Conservation (phyloP, 2,888 invertebrate species). For the Callinectes sapidus region DNA sequence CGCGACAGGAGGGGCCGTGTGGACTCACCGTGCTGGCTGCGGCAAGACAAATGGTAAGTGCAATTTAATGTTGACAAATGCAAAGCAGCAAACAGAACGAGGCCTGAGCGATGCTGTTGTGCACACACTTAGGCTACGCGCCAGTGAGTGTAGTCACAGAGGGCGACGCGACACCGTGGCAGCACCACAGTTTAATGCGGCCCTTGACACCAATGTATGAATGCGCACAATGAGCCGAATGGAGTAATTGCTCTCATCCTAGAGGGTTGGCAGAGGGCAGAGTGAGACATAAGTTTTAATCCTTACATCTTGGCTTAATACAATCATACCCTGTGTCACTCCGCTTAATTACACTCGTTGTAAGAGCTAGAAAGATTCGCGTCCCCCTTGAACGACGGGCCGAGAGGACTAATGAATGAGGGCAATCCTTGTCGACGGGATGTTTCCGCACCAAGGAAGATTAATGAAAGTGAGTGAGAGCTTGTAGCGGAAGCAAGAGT, state of each 20-base stretch:
- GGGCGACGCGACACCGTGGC: not conserved
- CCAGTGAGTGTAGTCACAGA: not conserved
- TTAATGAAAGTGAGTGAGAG: slow-evolving; percentile 20
- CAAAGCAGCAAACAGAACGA: slow-evolving; percentile 9
- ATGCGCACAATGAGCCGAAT: slow-evolving; percentile 17
- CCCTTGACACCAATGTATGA: slow-evolving; percentile 24
- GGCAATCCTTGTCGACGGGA: not conserved
- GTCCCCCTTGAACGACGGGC: not conserved
- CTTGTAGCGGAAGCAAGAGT: not conserved
- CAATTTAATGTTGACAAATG: slow-evolving; percentile 36
- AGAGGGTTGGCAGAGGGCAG: not conserved
- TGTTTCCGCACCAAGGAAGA: slow-evolving; percentile 13
- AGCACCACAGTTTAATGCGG: slow-evolving; percentile 5
- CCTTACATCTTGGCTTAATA: not conserved
- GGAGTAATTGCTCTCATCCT: slow-evolving; percentile 8
- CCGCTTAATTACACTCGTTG: not conserved
- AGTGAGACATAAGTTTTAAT: not conserved
- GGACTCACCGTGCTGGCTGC: slow-evolving; percentile 25
- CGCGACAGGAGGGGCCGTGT: not conserved
- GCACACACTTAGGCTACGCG: slow-evolving; percentile 23
- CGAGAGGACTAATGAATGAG: not conserved
- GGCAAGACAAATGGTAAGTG: slow-evolving; percentile 36
- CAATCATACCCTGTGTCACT: not conserved
- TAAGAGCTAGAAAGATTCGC: not conserved
- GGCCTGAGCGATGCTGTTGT: not conserved